A percentile compares a stretch with the other conserved stretches of the same genome.
Conservation (phyloP, 2,113 vertebrate species). For the Cyprinodon variegatus region DNA sequence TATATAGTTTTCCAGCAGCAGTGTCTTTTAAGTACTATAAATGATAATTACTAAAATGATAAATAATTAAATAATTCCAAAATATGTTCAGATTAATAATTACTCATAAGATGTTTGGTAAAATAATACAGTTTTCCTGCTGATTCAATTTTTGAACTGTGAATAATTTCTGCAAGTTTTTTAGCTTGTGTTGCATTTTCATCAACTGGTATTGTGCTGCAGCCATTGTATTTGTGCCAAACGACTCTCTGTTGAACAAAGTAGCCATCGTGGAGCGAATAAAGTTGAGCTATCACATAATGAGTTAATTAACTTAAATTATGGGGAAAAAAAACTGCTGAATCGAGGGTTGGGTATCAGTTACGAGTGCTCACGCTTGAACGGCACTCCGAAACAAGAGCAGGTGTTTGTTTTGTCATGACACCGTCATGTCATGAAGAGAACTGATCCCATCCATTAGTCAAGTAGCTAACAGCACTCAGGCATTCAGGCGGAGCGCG, state of each 20-base stretch:
- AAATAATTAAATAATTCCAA: too few species aligned
- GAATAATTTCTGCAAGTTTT: constrained; percentile 2
- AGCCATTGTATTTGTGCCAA: background rate
- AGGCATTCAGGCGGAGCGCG: constrained; percentile 3
- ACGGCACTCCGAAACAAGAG: background rate
- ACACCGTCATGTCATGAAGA: constrained; percentile 18
- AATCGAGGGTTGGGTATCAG: constrained; percentile 9
- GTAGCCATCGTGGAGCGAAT: background rate
- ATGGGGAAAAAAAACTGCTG: constrained; percentile 1
- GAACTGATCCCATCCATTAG: constrained; percentile 30
- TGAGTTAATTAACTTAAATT: constrained; percentile 8
- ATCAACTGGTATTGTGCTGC: constrained; percentile 1
- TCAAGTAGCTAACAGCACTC: constrained; percentile 10
- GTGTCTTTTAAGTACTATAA: background rate
- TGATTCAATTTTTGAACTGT: constrained; percentile 3
- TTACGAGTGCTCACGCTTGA: background rate
- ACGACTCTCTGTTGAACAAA: background rate
- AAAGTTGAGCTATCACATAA: constrained; percentile 14
- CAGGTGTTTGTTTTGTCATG: constrained; percentile 13
- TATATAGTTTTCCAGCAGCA: background rate
- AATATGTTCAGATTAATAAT: background rate
- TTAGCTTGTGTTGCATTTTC: constrained; percentile 1
- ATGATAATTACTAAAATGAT: background rate
- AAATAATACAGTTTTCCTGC: constrained; percentile 5
- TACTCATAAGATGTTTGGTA: background rate